Base-by-base conservation (phyloP, 2,888 invertebrate genomes). In the Odontocerum albicorne region DNA sequence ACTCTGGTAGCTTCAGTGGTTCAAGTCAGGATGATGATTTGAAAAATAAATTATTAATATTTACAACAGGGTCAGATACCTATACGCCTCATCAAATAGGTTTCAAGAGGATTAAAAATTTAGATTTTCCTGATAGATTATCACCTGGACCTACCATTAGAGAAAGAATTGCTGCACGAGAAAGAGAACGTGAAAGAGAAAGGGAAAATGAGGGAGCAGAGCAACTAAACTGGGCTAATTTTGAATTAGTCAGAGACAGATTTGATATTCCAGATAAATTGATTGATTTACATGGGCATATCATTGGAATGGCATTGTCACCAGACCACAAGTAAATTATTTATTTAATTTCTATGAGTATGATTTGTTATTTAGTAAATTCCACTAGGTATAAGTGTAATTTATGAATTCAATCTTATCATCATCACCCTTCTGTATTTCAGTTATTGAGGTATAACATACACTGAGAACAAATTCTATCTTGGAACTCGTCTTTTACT, bases 261-360 rank as follows among this genome's bases (percentile, higher is more conserved):
- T 87, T 86, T 62, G 88, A 91, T 68, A 80, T 81, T 66, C 81
- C 89, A 12, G 92, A 92, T 72, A 86, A 89, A 69, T 70, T 89
- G 4, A 88, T 92, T 58, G 91, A 92, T 71, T 76, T 92, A 46
- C 87, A 90, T 67, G 92, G 91, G 0, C 90, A 92, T 67, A 91
- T 92, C 54, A 90, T 92, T 63, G 92, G 92, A 63, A 90, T 92
- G 89, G 86, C 87, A 1, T 72, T 92, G 10, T 90, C 90, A 59
- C 92, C 91, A 0, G 90, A 91, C 73, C 88, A 91, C 65, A 79
- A 85, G 84, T 82, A 66, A 40, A 4, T 4, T 7, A 7, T 10
- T 12, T 35, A 8, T 12, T 35, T 35, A 35, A n/a, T n/a, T n/a
- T n/a, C n/a, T n/a, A n/a, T n/a, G n/a, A n/a, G n/a, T n/a, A n/a